Percentiles rank a stretch among this genome's conserved stretches.
phyloP scores from a whole-genome alignment of 2,888 invertebrate genomes.

The Melipona bicolor region DNA sequence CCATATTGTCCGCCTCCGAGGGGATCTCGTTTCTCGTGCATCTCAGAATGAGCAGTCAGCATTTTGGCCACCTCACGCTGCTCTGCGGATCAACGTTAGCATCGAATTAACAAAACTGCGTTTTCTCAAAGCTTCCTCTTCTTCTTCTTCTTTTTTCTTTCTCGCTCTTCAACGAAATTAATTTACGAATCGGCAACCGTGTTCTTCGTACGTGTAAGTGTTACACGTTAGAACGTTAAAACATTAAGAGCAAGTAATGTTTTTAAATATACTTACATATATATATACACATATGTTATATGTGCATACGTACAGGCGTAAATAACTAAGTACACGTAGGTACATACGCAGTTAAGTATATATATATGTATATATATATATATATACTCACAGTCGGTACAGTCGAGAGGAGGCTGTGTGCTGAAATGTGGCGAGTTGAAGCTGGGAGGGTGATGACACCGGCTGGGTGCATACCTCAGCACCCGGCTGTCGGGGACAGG shows the following conservation, averaged over 20 bases:
- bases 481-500: conserved; percentile 83
- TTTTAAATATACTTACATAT: too few species aligned
- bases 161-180: too few species aligned
- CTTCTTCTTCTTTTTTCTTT: too few species aligned
- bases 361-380: conserved; percentile 29
- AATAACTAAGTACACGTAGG: too few species aligned
- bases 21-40: conserved; percentile 81
- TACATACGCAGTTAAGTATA: not conserved
- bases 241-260: too few species aligned
- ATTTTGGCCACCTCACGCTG: conserved; percentile 81
- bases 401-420: conserved; percentile 81
- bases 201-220: too few species aligned
- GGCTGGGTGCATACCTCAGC: conserved; percentile 84
- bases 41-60: conserved; percentile 82
- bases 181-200: too few species aligned
- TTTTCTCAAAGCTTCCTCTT: too few species aligned
- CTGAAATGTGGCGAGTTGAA: conserved; percentile 80
- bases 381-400: conserved; percentile 80
- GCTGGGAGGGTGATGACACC: conserved; percentile 81
- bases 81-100: conserved; percentile 70
- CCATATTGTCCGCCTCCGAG: conserved; percentile 80
- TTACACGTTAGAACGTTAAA: too few species aligned
- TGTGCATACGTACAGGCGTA: too few species aligned
- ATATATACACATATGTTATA: too few species aligned
- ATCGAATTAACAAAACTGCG: too few species aligned